Conservation (phyloP, 2,888 invertebrate genomes). For the Hemistola chrysoprasaria region DNA sequence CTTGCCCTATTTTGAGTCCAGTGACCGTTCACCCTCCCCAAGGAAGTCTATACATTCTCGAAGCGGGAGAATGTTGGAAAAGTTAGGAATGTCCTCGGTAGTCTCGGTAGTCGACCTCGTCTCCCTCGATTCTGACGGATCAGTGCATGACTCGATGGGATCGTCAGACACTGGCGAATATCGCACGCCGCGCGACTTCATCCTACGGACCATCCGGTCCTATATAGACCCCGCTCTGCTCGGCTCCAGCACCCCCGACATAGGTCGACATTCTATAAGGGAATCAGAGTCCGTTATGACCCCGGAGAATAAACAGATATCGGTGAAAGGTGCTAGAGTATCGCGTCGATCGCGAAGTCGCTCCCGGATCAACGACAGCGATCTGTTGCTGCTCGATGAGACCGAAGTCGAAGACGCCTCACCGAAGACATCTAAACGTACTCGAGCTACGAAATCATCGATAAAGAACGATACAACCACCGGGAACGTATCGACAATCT, state of each 20-base stretch:
- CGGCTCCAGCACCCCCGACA: conserved; percentile 58
- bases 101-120: conserved; percentile 65
- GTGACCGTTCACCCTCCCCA: conserved; percentile 43
- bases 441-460: conserved; percentile 24
- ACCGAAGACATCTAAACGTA: conserved; percentile 42
- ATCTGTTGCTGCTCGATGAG: conserved; percentile 39
- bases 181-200: conserved; percentile 41
- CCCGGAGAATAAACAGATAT: conserved; percentile 45
- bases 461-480: conserved; percentile 4
- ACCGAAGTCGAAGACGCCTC: conserved; percentile 43
- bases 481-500: too few relatives aligned
- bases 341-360: conserved; percentile 47
- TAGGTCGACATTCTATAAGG: conserved; percentile 25
- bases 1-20: conserved; percentile 50
- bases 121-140: conserved; percentile 53
- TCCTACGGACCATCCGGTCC: conserved; percentile 42
- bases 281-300: conserved; percentile 46
- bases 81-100: conserved; percentile 30
- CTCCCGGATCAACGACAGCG: conserved; percentile 56
- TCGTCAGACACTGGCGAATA: conserved; percentile 39
- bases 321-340: conserved; percentile 43
- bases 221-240: conserved; percentile 37
- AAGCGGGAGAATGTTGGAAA: conserved; percentile 45
- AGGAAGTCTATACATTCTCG: conserved; percentile 48
- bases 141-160: conserved; percentile 52